Conservation (phyloP, 2,888 invertebrate species). For the Actias luna region DNA sequence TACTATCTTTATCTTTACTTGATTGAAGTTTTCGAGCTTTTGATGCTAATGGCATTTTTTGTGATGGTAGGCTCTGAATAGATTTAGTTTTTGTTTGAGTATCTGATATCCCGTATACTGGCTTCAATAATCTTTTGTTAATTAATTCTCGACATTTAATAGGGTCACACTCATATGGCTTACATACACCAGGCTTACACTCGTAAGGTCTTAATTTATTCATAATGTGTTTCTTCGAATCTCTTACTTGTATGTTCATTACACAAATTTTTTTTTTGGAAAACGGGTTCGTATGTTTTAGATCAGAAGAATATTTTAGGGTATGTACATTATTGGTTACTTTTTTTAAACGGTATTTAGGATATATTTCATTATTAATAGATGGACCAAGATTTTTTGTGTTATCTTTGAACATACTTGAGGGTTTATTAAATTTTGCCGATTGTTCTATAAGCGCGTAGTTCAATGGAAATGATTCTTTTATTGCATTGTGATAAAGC, state of each 20-base stretch:
- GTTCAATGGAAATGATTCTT: not conserved
- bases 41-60: constrained; percentile 18
- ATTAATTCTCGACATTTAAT: constrained; percentile 38
- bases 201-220: constrained; percentile 36
- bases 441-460: not conserved
- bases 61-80: constrained; percentile 21
- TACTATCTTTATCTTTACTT: constrained; percentile 10
- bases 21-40: constrained; percentile 15
- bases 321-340: not conserved
- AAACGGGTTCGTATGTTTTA: constrained; percentile 13
- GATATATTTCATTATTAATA: not conserved
- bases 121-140: constrained; percentile 25
- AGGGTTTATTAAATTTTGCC: not conserved
- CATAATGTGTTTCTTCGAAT: constrained; percentile 12
- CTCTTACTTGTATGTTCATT: constrained; percentile 24
- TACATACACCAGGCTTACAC: constrained; percentile 44
- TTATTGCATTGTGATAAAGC: not conserved
- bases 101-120: not conserved
- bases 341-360: constrained; percentile 4
- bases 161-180: constrained; percentile 43
- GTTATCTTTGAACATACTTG: not conserved
- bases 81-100: constrained; percentile 8
- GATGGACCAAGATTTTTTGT: not conserved
- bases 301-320: not conserved
- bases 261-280: constrained; percentile 23